Conservation (phyloP, 1,140 invertebrate species). For the Lepidurus apus region DNA sequence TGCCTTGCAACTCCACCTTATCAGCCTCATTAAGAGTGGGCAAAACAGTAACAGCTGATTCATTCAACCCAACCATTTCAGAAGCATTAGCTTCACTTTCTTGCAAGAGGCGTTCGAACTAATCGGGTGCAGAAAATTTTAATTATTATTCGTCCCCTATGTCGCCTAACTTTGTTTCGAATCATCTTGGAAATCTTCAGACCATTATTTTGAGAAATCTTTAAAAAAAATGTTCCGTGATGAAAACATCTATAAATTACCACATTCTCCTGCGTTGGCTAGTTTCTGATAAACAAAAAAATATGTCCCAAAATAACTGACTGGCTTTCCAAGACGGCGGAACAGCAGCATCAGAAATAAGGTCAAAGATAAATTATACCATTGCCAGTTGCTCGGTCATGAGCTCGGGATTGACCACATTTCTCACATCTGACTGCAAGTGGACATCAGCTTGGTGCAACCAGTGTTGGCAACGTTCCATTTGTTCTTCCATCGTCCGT, state of each 20-base stretch:
- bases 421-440: constrained; percentile 67
- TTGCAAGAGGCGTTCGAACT: constrained; percentile 69
- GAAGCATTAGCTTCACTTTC: constrained; percentile 64
- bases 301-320: too few relatives aligned
- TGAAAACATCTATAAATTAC: too few relatives aligned
- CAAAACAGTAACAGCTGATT: constrained; percentile 71
- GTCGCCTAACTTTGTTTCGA: too few relatives aligned
- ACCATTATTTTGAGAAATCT: too few relatives aligned
- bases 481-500: constrained; percentile 70
- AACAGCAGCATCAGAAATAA: too few relatives aligned
- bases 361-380: constrained; percentile 41
- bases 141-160: too few relatives aligned
- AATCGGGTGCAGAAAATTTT: constrained; percentile 37
- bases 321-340: too few relatives aligned
- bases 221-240: too few relatives aligned
- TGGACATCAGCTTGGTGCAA: constrained; percentile 79
- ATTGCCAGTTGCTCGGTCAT: constrained; percentile 78
- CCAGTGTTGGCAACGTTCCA: constrained; percentile 76
- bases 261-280: too few relatives aligned
- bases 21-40: constrained; percentile 77
- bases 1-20: constrained; percentile 69
- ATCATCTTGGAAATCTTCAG: too few relatives aligned
- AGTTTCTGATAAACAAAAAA: too few relatives aligned
- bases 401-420: constrained; percentile 64
- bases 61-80: constrained; percentile 64